These are phyloP conservation scores for Trichogramma pretiosum DNA, from an alignment of 1,140 invertebrate genomes.

Conservation along the genomic window DNA sequence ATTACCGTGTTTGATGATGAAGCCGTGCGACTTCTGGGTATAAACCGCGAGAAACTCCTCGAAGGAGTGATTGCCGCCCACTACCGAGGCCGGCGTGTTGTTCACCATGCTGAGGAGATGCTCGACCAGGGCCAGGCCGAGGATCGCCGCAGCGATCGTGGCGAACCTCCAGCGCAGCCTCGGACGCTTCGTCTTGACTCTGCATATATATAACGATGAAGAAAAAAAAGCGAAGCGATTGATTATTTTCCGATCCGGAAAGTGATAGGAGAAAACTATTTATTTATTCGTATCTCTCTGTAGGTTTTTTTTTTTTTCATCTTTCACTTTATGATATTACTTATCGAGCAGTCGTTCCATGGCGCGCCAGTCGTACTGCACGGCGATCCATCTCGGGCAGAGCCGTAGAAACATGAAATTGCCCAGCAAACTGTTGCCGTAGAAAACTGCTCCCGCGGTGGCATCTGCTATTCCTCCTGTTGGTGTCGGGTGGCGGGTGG, in stretches of 20 bases:
- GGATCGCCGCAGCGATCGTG: slow-evolving; percentile 23
- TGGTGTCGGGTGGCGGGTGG: too few relatives aligned
- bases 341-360: slow-evolving; percentile 41
- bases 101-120: slow-evolving; percentile 35
- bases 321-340: too few relatives aligned
- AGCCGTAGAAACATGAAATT: slow-evolving; percentile 38
- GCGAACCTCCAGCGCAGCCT: slow-evolving; percentile 33
- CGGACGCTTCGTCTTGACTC: slow-evolving; percentile 24
- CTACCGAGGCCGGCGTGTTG: slow-evolving; percentile 18
- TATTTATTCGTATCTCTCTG: too few relatives aligned
- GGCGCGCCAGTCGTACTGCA: slow-evolving; percentile 39
- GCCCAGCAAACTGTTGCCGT: slow-evolving; percentile 42
- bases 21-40: slow-evolving; percentile 27
- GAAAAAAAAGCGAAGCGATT: slow-evolving; percentile 1
- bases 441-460: slow-evolving; percentile 44
- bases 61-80: slow-evolving; percentile 25
- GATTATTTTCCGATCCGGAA: too few relatives aligned
- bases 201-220: slow-evolving; percentile 5
- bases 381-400: slow-evolving; percentile 34
- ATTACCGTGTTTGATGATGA: slow-evolving; percentile 30
- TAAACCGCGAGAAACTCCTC: slow-evolving; percentile 31
- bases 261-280: too few relatives aligned
- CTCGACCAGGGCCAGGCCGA: slow-evolving; percentile 31
- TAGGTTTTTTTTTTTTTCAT: too few relatives aligned
- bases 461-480: slow-evolving; percentile 43